phyloP scores from a whole-genome alignment of 2,888 invertebrate species.

The Osmoderma eremita region DNA sequence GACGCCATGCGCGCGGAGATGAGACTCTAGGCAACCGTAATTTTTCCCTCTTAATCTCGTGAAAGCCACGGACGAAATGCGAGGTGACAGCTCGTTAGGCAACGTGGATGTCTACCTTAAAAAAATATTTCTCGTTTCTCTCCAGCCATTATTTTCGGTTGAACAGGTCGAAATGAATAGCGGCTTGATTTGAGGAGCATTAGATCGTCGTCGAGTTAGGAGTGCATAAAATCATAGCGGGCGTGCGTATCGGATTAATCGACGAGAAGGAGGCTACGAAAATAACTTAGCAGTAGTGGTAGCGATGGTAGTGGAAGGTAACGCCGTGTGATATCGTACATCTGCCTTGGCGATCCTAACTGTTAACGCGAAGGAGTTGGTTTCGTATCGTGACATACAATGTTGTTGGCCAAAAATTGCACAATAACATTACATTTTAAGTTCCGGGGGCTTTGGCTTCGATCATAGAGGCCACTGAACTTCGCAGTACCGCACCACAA shows the following conservation, averaged over 20 bases:
- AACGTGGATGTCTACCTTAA: not conserved
- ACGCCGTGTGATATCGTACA: not conserved
- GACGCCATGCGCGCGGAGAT: no score
- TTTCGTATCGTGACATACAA: constrained; percentile 34
- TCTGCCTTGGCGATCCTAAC: constrained; percentile 20
- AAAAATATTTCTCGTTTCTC: constrained; percentile 4
- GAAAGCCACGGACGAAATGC: constrained; percentile 4
- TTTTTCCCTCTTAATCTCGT: not conserved
- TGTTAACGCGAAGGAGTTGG: constrained; percentile 33
- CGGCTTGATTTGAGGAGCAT: constrained; percentile 1
- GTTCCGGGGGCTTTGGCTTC: constrained; percentile 57
- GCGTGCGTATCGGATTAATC: constrained; percentile 29
- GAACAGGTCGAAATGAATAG: constrained; percentile 18
- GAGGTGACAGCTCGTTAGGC: not conserved
- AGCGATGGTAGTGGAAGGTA: not conserved
- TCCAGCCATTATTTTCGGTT: constrained; percentile 11
- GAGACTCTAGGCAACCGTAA: not conserved
- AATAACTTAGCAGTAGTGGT: constrained; percentile 19
- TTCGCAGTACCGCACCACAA: constrained; percentile 44
- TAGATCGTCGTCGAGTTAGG: constrained; percentile 18
- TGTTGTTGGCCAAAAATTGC: constrained; percentile 53
- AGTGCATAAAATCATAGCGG: constrained; percentile 25
- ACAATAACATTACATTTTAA: constrained; percentile 50
- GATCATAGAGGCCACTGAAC: constrained; percentile 47
- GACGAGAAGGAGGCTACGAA: constrained; percentile 8